A percentile compares a stretch with the other conserved stretches of the same genome.
Conservation (phyloP, 2,888 invertebrate species). For the Therioaphis trifolii region DNA sequence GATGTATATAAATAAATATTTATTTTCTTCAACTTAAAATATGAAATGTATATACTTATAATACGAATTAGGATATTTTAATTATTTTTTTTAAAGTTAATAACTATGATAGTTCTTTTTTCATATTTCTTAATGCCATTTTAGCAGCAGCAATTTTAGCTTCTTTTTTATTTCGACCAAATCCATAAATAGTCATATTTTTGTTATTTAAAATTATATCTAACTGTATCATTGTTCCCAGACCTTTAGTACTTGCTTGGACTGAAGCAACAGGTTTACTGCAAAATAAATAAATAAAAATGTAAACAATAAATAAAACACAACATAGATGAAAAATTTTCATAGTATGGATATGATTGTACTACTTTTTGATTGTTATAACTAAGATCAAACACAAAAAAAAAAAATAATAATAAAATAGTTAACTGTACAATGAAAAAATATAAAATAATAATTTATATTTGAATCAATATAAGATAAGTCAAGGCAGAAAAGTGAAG, state of each 20-base stretch:
- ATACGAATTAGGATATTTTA: too few species aligned
- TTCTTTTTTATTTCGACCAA: conserved; percentile 77
- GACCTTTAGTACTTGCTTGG: background rate
- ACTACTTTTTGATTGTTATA: too few species aligned
- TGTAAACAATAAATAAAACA: background rate
- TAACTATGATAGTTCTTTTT: conserved; percentile 49
- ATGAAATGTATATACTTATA: too few species aligned
- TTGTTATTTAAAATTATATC: conserved; percentile 66
- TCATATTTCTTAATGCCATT: conserved; percentile 72
- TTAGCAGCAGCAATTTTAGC: conserved; percentile 85
- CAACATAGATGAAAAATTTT: background rate
- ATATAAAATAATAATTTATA: too few species aligned
- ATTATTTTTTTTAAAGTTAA: background rate
- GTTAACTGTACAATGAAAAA: too few species aligned
- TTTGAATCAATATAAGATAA: too few species aligned
- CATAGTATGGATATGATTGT: too few species aligned
- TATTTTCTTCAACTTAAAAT: too few species aligned
- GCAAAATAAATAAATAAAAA: conserved; percentile 15
- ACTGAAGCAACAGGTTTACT: conserved; percentile 26
- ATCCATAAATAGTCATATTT: conserved; percentile 75
- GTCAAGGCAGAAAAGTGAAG: too few species aligned
- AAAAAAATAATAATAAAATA: too few species aligned
- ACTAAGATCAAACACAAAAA: too few species aligned
- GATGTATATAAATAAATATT: too few species aligned
- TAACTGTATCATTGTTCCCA: conserved; percentile 65